A percentile compares a stretch with the other conserved stretches of the same genome.
phyloP scores from a whole-genome alignment of 2,888 invertebrate genomes.

The Ophion obscuratus region DNA sequence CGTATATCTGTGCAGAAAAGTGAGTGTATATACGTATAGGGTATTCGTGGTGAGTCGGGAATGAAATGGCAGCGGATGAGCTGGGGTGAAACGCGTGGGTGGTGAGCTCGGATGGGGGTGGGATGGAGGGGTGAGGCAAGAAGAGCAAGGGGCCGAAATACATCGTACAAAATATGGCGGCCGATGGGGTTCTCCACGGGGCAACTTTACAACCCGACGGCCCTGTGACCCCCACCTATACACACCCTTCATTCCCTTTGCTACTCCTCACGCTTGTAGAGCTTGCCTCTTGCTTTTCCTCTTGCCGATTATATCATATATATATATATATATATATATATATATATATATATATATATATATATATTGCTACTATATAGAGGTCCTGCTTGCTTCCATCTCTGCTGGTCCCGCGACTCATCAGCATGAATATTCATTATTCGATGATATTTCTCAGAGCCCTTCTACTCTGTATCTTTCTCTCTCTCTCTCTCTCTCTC shows the following conservation, averaged over 20 bases:
- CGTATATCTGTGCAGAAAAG: constrained; percentile 6
- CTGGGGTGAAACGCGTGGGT: constrained; percentile 58
- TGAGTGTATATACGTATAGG: constrained; percentile 26
- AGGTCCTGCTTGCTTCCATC: constrained; percentile 78
- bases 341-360: constrained; percentile 25
- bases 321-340: constrained; percentile 20
- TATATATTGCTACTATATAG: constrained; percentile 48
- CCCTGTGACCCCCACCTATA: constrained; percentile 69
- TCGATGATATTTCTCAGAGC: constrained; percentile 83
- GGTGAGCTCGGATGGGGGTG: constrained; percentile 50
- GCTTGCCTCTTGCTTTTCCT: constrained; percentile 64
- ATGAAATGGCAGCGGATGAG: constrained; percentile 72
- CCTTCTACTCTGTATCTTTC: constrained; percentile 63
- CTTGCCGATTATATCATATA: constrained; percentile 53
- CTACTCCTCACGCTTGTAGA: constrained; percentile 33
- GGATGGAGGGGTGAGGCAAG: constrained; percentile 51
- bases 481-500: constrained; percentile 25
- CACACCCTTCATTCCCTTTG: constrained; percentile 47
- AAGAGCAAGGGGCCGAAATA: constrained; percentile 74
- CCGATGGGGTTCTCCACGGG: constrained; percentile 82
- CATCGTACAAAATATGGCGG: constrained; percentile 82
- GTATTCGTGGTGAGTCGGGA: constrained; percentile 59
- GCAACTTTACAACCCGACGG: constrained; percentile 81
- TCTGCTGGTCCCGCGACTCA: constrained; percentile 81
- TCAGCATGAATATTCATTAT: constrained; percentile 84